Evolutionary conservation across 2,113 vertebrate species (phyloP).

Genomic region (Asarcornis scutulata): DNA sequence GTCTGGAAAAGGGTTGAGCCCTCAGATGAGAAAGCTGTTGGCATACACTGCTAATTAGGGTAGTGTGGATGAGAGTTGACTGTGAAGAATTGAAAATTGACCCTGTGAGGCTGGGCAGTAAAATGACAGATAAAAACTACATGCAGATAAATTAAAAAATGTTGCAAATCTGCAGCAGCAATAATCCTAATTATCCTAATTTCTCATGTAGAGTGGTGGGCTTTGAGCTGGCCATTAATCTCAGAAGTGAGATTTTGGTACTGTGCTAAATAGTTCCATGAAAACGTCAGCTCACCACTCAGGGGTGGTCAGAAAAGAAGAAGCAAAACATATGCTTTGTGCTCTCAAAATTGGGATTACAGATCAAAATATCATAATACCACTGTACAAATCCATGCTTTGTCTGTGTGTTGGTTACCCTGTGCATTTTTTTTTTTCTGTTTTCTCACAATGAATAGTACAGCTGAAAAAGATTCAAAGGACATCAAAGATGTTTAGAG

Average conservation of each 20-base stretch:
- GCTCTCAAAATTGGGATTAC: background rate
- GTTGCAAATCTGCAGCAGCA: background rate
- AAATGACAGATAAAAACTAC: background rate
- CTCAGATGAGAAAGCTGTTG: background rate
- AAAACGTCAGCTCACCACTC: background rate
- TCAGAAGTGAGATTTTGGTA: background rate
- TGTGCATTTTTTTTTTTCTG: rapidly evolving
- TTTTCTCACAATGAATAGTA: background rate
- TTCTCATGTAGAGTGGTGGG: background rate
- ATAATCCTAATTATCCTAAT: background rate
- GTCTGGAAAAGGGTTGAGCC: background rate
- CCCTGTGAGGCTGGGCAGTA: background rate
- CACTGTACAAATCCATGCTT: background rate
- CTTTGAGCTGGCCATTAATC: background rate
- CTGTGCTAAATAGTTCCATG: background rate
- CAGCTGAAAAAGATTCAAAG: background rate
- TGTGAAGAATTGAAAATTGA: background rate
- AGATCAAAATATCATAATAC: background rate
- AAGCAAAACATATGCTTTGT: background rate
- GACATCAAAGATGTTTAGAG: background rate
- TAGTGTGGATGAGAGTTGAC: background rate
- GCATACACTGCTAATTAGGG: background rate
- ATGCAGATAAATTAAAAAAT: background rate
- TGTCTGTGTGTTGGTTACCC: background rate
- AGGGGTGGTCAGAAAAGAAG: background rate